A percentile compares a stretch with the other conserved stretches of the same genome.
These are phyloP conservation scores for Axea sp. DNA, from an alignment of 2,888 invertebrate genomes.

Conservation along the genomic window DNA sequence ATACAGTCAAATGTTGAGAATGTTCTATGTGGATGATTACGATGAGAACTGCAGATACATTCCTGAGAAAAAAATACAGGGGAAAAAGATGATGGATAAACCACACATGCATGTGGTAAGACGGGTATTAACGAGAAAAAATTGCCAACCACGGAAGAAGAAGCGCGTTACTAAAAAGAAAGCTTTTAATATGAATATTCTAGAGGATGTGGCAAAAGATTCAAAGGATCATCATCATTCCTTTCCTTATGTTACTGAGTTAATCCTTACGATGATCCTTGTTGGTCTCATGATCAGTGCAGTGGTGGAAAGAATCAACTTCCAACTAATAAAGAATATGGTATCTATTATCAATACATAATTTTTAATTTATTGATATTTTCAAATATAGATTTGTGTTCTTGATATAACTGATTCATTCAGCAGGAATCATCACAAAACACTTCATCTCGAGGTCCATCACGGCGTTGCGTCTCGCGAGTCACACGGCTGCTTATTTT, in stretches of 20 bases:
- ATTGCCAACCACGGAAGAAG: conserved; percentile 12
- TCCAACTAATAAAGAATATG: conserved; percentile 31
- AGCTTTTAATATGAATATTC: conserved; percentile 10
- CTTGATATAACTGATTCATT: no score
- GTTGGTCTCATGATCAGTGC: conserved; percentile 72
- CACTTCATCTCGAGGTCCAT: no score
- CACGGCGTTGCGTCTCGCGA: no score
- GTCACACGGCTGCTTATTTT: no score
- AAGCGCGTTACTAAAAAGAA: conserved; percentile 11
- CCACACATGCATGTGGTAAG: background rate
- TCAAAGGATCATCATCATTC: conserved; percentile 1
- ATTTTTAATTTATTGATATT: no score
- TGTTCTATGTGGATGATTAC: conserved; percentile 67
- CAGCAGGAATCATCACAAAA: no score
- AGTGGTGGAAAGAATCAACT: conserved; percentile 67
- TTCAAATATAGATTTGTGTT: no score
- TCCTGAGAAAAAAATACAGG: background rate
- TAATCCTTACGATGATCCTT: conserved; percentile 73
- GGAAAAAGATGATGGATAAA: background rate
- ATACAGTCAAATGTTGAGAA: conserved; percentile 67
- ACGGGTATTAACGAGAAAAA: conserved; percentile 13
- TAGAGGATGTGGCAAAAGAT: conserved; percentile 38
- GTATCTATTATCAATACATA: conserved; percentile 55
- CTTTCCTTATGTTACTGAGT: conserved; percentile 65
- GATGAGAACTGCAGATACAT: conserved; percentile 69